phyloP scores from a whole-genome alignment of 2,113 vertebrate species.

The Edolisoma coerulescens region DNA sequence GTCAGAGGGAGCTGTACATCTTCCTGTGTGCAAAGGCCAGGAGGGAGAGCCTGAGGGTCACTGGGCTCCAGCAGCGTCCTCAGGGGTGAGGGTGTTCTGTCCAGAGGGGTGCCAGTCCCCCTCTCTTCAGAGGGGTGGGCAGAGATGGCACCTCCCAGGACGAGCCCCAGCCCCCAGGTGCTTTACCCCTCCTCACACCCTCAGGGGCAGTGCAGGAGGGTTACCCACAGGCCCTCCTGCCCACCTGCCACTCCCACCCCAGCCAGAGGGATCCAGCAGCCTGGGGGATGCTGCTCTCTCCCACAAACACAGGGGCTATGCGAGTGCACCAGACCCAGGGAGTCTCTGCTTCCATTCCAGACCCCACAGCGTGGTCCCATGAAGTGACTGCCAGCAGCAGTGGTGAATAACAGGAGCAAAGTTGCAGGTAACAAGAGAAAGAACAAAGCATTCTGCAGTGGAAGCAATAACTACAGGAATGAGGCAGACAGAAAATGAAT shows the following conservation, averaged over 20 bases:
- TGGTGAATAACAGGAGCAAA: neutral
- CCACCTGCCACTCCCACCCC: neutral
- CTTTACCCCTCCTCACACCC: too few species aligned
- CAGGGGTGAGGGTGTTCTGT: neutral
- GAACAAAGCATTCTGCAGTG: neutral
- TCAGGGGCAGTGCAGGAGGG: neutral
- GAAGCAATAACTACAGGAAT: neutral
- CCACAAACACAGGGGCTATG: neutral
- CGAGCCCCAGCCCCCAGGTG: neutral
- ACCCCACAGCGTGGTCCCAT: neutral
- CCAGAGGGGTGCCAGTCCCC: neutral
- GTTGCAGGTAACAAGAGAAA: neutral
- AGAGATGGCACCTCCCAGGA: neutral
- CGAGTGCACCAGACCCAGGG: neutral
- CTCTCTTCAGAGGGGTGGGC: neutral
- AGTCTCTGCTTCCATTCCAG: neutral
- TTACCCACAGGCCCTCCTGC: neutral
- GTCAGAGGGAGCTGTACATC: neutral
- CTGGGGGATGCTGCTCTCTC: neutral
- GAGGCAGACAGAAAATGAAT: neutral
- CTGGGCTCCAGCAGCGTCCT: neutral
- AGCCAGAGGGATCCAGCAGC: neutral
- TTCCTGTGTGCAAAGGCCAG: neutral
- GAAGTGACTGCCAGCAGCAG: neutral
- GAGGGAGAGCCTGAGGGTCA: neutral